Evolutionary conservation across 2,113 vertebrate species (phyloP).

Genomic region (Eurypyga helias): DNA sequence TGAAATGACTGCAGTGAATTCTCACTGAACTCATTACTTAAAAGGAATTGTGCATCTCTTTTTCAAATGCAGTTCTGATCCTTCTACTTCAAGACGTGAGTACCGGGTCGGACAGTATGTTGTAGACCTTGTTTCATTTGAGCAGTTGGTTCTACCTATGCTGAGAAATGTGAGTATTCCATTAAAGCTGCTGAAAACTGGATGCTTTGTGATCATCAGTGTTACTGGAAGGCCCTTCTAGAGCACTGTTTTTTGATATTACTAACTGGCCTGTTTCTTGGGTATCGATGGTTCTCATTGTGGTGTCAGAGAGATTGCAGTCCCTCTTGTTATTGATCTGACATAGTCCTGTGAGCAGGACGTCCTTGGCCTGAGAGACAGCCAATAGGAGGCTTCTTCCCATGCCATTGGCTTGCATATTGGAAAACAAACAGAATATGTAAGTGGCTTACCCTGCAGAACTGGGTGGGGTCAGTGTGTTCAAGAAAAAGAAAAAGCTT

Average conservation of each 20-base stretch:
- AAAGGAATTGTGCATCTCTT: neutral
- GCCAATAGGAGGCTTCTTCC: neutral
- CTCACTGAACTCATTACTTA: neutral
- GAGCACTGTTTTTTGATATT: neutral
- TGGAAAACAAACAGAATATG: neutral
- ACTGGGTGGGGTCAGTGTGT: neutral
- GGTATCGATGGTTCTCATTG: neutral
- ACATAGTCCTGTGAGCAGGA: neutral
- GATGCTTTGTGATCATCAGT: neutral
- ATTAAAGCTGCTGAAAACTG: neutral
- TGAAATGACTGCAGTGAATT: neutral
- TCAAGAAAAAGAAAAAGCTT: neutral
- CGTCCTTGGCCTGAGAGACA: neutral
- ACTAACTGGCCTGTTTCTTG: neutral
- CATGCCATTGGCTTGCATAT: neutral
- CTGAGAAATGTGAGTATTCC: conserved; percentile 85
- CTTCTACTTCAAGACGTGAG: conserved; percentile 70
- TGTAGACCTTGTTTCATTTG: conserved; percentile 90
- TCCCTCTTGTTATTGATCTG: neutral
- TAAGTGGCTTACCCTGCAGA: neutral
- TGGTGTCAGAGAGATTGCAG: neutral
- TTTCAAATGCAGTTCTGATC: conserved; percentile 68
- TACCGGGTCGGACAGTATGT: conserved; percentile 89
- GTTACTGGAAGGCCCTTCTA: neutral
- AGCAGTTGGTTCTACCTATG: conserved; percentile 87